phyloP scores from a whole-genome alignment of 2,797 vertebrate genomes.

The Pygocentrus nattereri region DNA sequence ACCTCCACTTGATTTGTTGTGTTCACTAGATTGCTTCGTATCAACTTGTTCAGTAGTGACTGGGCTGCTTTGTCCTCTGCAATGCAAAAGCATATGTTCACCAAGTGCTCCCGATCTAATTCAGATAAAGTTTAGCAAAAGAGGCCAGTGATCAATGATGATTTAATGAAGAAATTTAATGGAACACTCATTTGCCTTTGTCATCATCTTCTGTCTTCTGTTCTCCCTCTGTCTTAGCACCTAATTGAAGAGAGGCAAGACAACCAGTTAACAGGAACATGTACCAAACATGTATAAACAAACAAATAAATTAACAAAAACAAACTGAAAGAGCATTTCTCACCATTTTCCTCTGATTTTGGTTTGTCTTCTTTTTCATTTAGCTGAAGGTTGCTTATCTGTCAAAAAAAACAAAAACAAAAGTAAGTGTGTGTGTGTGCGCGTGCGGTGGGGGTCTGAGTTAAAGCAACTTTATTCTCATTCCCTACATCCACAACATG shows the following conservation, averaged over 20 bases:
- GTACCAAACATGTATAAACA: not conserved
- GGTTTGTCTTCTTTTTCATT: slow-evolving; percentile 69
- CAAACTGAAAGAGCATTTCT: not conserved
- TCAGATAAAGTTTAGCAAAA: not conserved
- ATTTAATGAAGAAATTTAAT: not conserved
- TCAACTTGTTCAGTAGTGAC: slow-evolving; percentile 94
- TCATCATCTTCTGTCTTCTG: slow-evolving; percentile 86
- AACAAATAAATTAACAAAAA: not conserved
- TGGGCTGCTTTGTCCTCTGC: slow-evolving; percentile 95
- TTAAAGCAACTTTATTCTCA: no score
- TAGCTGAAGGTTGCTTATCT: slow-evolving; percentile 78
- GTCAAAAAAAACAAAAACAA: slow-evolving; percentile 16
- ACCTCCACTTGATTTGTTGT: slow-evolving; percentile 97
- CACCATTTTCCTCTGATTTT: slow-evolving; percentile 82
- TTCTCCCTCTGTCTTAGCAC: slow-evolving; percentile 71
- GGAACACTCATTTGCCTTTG: slow-evolving; percentile 77
- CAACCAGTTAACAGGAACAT: not conserved
- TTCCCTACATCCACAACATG: no score
- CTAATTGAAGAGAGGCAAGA: slow-evolving; percentile 67
- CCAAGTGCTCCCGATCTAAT: not conserved
- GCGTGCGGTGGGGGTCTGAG: no score
- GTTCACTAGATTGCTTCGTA: slow-evolving; percentile 94
- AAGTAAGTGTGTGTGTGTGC: no score
- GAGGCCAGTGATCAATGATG: no score
- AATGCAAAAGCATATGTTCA: not conserved